A percentile compares a stretch with the other conserved stretches of the same genome.
Evolutionary conservation across 2,888 invertebrate species (phyloP).

Genomic region (Drosophila sordidapex): DNA sequence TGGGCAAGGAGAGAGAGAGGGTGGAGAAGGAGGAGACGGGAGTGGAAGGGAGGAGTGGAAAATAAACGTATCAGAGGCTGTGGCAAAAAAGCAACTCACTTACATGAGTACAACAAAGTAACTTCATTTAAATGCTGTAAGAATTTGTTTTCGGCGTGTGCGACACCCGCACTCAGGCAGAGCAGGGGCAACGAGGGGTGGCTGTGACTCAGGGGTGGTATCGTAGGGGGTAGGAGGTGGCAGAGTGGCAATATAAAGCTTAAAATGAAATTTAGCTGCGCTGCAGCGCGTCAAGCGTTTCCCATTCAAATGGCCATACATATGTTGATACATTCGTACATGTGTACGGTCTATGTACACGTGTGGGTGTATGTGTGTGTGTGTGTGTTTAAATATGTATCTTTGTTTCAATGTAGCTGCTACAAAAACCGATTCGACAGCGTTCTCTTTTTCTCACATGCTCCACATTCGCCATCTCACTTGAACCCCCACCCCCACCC

Average conservation of each 20-base stretch:
- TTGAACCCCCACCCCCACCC: neutral
- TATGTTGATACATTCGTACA: conserved; percentile 58
- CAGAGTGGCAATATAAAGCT: conserved; percentile 57
- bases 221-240: neutral
- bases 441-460: conserved; percentile 19
- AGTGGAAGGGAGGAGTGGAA: neutral
- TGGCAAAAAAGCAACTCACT: conserved; percentile 51
- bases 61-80: conserved; percentile 43
- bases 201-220: neutral
- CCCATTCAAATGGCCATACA: conserved; percentile 60
- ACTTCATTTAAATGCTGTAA: conserved; percentile 80
- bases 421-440: conserved; percentile 55
- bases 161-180: conserved; percentile 48
- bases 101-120: conserved; percentile 71
- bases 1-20: neutral
- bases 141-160: conserved; percentile 77
- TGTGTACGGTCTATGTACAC: conserved; percentile 21
- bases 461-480: conserved; percentile 16
- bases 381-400: conserved; percentile 21
- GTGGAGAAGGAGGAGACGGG: neutral
- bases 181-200: neutral
- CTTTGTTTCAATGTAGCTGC: conserved; percentile 51
- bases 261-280: conserved; percentile 57
- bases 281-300: conserved; percentile 38
- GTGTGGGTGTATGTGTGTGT: conserved; percentile 10